Base-by-base conservation (phyloP, 2,113 vertebrate species). In the Nothoprocta perdicaria region DNA sequence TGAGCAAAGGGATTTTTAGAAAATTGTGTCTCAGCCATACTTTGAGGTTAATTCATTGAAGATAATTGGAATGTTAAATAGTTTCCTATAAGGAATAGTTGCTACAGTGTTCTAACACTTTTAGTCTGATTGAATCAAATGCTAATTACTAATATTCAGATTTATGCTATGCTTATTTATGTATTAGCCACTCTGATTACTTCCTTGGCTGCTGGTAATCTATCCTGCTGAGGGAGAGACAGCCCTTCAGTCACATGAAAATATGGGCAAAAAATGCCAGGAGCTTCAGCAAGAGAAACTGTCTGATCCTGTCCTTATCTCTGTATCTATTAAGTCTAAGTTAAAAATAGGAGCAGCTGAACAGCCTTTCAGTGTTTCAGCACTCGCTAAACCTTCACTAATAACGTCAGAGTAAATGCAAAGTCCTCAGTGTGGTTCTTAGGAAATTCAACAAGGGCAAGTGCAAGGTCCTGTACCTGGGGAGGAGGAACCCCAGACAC, bases 11-110 rank as follows among this genome's bases (percentile, higher is more conserved):
- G 82, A 87, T 94, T 94, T 91, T 90, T 88, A 69, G 41, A 41
- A 46, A 72, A 61, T 69, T 93, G 68, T 48, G 62, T 85, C 90
- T 95, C 77, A 27, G 41, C 80, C 23, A 40, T 81, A 90, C 86
- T 87, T 92, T 16, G 72, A 79, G 83, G 86, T 87, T 85, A 93
- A 93, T 91, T 94, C 91, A 46, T 92, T 90, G 88, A 90, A 90
- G 90, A 77, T 95, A 86, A 86, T 76, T 92, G 88, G 95, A 95
- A 96, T 88, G 78, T 86, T 95, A 93, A 96, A 80, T 82, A 80
- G 65, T 68, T 83, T 86, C 81, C 93, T 45, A n/a, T 85, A 91
- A 87, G 62, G 57, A 74, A 62, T 94, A 8, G 0, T 90, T 85
- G 43, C 72, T 57, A 22, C 40, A 24, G 57, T 45, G 18, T 50